Conservation (phyloP, 2,113 vertebrate species). For the Barnardius zonarius region DNA sequence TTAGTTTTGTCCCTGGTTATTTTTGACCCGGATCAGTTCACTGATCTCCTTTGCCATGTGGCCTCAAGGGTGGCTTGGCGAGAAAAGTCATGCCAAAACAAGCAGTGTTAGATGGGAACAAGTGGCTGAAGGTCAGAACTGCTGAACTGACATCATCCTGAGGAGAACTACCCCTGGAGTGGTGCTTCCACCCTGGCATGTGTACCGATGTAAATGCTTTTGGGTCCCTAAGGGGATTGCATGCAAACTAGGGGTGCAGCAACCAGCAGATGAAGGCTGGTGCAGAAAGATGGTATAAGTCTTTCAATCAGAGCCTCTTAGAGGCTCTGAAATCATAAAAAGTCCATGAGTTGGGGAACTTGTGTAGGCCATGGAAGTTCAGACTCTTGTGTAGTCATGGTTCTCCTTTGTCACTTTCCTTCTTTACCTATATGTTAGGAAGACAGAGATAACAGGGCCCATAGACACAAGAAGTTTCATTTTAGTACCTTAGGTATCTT, state of each 20-base stretch:
- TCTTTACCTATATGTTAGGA: background rate
- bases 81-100: background rate
- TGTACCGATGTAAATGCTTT: background rate
- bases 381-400: background rate
- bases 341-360: background rate
- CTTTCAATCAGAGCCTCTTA: background rate
- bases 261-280: background rate
- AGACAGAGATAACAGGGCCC: background rate
- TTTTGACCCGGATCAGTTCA: background rate
- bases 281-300: background rate
- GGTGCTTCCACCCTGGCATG: rapidly evolving
- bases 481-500: background rate
- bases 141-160: rapidly evolving
- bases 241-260: background rate
- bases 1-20: background rate
- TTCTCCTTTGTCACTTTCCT: background rate
- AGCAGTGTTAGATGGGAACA: background rate
- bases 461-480: background rate
- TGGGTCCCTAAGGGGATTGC: background rate
- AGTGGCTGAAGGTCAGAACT: background rate
- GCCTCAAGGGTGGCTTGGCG: background rate
- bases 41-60: background rate
- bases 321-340: background rate
- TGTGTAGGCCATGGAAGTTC: background rate
- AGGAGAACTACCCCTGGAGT: rapidly evolving